Percentiles rank a stretch among this genome's conserved stretches.
Evolutionary conservation across 1,140 invertebrate genomes (phyloP).

Genomic region (Ceratoteleas bidentatus): DNA sequence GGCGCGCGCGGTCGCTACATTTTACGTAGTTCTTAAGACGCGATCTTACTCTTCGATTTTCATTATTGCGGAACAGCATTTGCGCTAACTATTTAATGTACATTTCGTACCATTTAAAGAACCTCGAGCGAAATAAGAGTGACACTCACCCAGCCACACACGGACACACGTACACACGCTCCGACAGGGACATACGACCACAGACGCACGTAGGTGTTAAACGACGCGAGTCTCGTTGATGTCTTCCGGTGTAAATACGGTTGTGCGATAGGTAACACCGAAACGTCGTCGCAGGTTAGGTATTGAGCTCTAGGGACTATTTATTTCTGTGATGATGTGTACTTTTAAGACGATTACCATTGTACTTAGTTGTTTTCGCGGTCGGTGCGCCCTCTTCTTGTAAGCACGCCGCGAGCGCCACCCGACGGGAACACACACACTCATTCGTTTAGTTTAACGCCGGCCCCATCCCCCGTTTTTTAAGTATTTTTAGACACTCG

Average conservation of each 20-base stretch:
- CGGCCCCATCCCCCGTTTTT: conserved; percentile 19
- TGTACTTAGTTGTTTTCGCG: conserved; percentile 64
- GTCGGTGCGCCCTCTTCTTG: background rate
- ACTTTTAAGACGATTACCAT: conserved; percentile 59
- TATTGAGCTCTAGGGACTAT: conserved; percentile 62
- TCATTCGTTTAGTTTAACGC: conserved; percentile 27
- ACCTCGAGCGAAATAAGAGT: conserved; percentile 21
- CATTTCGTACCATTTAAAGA: conserved; percentile 55
- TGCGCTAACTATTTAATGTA: conserved; percentile 64
- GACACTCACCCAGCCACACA: no score
- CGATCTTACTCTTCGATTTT: conserved; percentile 59
- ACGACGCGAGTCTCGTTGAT: conserved; percentile 63
- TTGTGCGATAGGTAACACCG: conserved; percentile 51
- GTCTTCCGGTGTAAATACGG: conserved; percentile 67
- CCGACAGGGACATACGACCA: no score
- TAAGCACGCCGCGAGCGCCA: background rate
- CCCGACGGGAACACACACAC: background rate
- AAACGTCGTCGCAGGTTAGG: conserved; percentile 67
- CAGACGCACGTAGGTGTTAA: conserved; percentile 54
- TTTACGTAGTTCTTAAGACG: conserved; percentile 61
- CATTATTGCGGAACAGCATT: conserved; percentile 56
- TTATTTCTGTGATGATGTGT: conserved; percentile 68
- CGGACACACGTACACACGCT: no score
- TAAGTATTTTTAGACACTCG: conserved; percentile 55
- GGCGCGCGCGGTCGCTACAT: conserved; percentile 47